Percentiles rank a stretch among this genome's conserved stretches.
phyloP scores from a whole-genome alignment of 2,888 invertebrate species.

The Argyra leucocephala region DNA sequence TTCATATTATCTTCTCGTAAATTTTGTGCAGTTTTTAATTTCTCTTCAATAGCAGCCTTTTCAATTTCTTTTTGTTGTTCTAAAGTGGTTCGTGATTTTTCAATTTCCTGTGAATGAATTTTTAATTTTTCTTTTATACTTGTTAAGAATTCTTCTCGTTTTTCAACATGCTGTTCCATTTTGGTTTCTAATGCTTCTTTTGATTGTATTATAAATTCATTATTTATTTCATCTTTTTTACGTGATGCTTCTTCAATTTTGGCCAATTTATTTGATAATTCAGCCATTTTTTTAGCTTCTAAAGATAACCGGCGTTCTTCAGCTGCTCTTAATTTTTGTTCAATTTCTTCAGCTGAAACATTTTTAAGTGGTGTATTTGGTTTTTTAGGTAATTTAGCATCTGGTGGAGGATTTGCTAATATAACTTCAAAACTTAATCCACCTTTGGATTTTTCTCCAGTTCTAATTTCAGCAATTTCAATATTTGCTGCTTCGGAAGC shows the following conservation, averaged over 20 bases:
- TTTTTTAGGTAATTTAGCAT: slow-evolving; percentile 58
- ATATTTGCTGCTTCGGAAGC: background rate
- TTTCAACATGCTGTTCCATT: slow-evolving; percentile 84
- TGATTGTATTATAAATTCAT: slow-evolving; percentile 72
- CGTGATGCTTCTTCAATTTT: slow-evolving; percentile 83
- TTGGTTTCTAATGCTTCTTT: slow-evolving; percentile 84
- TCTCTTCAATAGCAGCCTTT: slow-evolving; percentile 76
- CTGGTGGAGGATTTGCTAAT: slow-evolving; percentile 65
- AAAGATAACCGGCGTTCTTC: slow-evolving; percentile 84
- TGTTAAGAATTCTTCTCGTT: slow-evolving; percentile 83
- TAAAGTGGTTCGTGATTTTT: slow-evolving; percentile 60
- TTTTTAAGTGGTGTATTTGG: slow-evolving; percentile 55
- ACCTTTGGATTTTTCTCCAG: slow-evolving; percentile 86
- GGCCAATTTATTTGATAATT: slow-evolving; percentile 69
- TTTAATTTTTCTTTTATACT: slow-evolving; percentile 81
- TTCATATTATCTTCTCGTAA: slow-evolving; percentile 86
- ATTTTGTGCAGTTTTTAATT: slow-evolving; percentile 74
- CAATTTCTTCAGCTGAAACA: slow-evolving; percentile 77
- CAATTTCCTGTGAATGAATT: slow-evolving; percentile 48
- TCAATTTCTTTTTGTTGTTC: slow-evolving; percentile 81
- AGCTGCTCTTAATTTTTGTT: slow-evolving; percentile 87
- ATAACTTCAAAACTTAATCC: slow-evolving; percentile 88
- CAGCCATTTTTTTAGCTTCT: slow-evolving; percentile 77
- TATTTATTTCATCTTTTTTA: slow-evolving; percentile 80
- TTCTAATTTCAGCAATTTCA: slow-evolving; percentile 76